Evolutionary conservation across 2,113 vertebrate genomes (phyloP), one percentile per base, ranked within the genome.

Genomic region (Chitala chitala): DNA sequence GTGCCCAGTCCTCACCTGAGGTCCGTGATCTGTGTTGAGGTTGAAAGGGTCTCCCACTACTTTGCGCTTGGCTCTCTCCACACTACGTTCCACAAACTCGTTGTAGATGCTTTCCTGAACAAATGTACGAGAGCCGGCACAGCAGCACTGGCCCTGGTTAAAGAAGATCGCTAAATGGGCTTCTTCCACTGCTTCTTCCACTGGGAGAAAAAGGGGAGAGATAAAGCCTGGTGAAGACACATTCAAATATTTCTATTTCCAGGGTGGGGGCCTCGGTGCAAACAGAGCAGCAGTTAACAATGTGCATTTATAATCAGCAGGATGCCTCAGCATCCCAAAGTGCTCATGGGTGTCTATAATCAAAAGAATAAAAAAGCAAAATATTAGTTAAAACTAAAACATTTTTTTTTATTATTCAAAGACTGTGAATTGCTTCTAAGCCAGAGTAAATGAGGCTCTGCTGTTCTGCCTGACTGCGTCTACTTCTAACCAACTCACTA

Each of bases 81-180:
- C 92, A 0, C 96, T 99, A 51, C 93, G 90, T 81, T 95, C 94
- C 81, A 98, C 86, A 76, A 99, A 99, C 81, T 96, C 93, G 0
- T 94, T 64, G 1, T 99, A 99, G 1, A 98, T 76, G 44, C 93
- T 92, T 31, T 95, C 94, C 73, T 99, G 97, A 69, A 98, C 97
- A 0, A 88, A 99, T 0, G 94, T 97, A 8, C 97, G 86, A 22
- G 96, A 96, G 1, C 95, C 97, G 0, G 97, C 97, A 1, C 92
- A 95, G 81, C 97, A 99, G 72, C 96, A 99, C 89, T 99, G 97
- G 59, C 97, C 97, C 88, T 98, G 96, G 87, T 99, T 99, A 89
- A 99, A 99, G 85, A 99, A 99, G 56, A 99, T 88, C 42, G 93
- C 96, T 0, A 93, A 92, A 82, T 99, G 95, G 78, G 96, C 85